phyloP scores from a whole-genome alignment of 2,797 vertebrate genomes.

The Florisuga fusca region DNA sequence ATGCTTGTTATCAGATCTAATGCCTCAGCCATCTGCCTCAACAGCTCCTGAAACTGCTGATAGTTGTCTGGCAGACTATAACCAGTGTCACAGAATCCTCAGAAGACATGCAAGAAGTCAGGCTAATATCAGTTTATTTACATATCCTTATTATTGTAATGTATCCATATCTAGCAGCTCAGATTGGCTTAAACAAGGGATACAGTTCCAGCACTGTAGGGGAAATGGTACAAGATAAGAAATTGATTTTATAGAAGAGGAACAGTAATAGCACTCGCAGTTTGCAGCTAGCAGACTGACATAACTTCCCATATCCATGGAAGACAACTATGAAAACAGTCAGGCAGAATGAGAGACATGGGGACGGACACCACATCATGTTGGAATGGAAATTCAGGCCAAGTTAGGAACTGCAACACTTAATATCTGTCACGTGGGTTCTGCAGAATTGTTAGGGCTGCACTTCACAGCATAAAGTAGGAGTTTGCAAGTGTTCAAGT shows the following conservation, averaged over 20 bases:
- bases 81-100: not conserved
- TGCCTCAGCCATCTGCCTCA: constrained; percentile 41
- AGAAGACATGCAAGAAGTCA: not conserved
- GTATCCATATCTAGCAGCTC: not conserved
- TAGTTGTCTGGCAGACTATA: constrained; percentile 33
- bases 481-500: not conserved
- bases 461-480: not conserved
- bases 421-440: not conserved
- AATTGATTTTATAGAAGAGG: not conserved
- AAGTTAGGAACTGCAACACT: not conserved
- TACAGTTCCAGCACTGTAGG: not conserved
- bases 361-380: not conserved
- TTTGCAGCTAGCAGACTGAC: constrained; percentile 10
- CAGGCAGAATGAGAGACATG: not conserved
- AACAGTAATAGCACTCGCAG: not conserved
- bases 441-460: not conserved
- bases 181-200: not conserved
- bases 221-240: not conserved
- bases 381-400: not conserved
- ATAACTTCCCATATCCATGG: not conserved
- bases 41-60: constrained; percentile 39
- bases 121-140: constrained; percentile 5
- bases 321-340: constrained; percentile 3
- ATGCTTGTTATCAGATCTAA: constrained; percentile 35
- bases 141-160: not conserved